Evolutionary conservation across 2,797 vertebrate genomes (phyloP).

Genomic region (Philypnodon macrostomus): DNA sequence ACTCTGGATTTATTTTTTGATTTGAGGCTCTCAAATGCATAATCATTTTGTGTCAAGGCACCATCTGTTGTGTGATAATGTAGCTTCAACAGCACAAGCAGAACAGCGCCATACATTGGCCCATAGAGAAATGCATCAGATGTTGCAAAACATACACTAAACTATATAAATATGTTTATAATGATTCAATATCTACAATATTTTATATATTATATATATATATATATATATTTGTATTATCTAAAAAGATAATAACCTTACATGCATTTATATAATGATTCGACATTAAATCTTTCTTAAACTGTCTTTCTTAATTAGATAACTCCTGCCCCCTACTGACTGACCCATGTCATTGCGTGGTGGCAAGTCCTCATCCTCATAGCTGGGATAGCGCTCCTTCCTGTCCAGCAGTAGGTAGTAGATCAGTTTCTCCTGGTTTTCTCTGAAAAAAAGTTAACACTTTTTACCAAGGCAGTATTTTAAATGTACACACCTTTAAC

Average conservation of each 20-base stretch:
- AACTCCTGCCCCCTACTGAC: conserved; percentile 64
- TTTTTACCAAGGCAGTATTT: background rate
- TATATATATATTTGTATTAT: no score
- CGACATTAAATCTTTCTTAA: conserved; percentile 1
- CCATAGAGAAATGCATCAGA: conserved; percentile 7
- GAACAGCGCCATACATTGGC: conserved; percentile 19
- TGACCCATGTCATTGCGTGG: conserved; percentile 88
- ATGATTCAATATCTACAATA: background rate
- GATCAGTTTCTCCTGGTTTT: conserved; percentile 95
- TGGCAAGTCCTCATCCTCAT: conserved; percentile 90
- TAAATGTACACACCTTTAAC: no score
- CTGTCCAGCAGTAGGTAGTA: conserved; percentile 91
- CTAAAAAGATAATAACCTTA: no score
- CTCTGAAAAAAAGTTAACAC: conserved; percentile 62
- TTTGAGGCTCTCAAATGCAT: conserved; percentile 14
- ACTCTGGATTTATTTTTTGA: conserved; percentile 26
- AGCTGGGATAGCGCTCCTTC: conserved; percentile 91
- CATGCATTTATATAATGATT: no score
- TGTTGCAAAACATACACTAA: background rate
- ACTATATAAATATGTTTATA: background rate
- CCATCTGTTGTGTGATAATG: conserved; percentile 48
- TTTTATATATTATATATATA: no score
- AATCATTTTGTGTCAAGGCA: conserved; percentile 20
- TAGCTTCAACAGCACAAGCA: conserved; percentile 23
- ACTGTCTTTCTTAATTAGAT: conserved; percentile 23